phyloP scores from a whole-genome alignment of 2,888 invertebrate genomes.

The Acanthosepion lycidas region DNA sequence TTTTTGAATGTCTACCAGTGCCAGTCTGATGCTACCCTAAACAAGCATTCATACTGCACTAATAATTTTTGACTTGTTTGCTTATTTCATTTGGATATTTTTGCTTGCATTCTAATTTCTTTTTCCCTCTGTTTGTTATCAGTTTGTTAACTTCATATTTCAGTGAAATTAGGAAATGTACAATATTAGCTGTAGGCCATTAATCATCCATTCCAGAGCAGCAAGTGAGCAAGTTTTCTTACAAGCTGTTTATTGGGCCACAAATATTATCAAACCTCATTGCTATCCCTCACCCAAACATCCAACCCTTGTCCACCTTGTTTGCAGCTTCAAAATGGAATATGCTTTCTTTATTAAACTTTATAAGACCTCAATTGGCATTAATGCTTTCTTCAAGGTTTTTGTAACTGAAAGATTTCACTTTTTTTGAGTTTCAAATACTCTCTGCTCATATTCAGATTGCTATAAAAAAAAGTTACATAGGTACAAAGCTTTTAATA shows the following conservation, averaged over 20 bases:
- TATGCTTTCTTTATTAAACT: not conserved
- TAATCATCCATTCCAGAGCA: not conserved
- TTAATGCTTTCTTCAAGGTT: not conserved
- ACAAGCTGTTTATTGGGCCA: not conserved
- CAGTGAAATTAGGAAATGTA: not conserved
- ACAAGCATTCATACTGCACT: not conserved
- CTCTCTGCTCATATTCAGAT: too few relatives aligned
- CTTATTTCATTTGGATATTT: not conserved
- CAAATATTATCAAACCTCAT: too few relatives aligned
- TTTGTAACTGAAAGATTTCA: not conserved
- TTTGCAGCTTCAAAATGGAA: constrained; percentile 33
- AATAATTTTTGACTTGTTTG: not conserved
- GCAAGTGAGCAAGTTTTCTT: not conserved
- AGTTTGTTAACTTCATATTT: not conserved
- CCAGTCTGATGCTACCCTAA: not conserved
- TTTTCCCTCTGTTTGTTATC: not conserved
- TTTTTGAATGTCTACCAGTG: not conserved
- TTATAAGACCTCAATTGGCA: not conserved
- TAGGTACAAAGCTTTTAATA: too few relatives aligned
- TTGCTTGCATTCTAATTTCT: not conserved
- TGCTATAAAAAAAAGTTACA: too few relatives aligned
- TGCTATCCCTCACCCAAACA: not conserved
- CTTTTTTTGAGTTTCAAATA: too few relatives aligned
- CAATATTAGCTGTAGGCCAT: constrained; percentile 3
- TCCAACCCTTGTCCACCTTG: not conserved